Conservation (phyloP, 2,797 vertebrate genomes). For the Catamblyrhynchus diadema region DNA sequence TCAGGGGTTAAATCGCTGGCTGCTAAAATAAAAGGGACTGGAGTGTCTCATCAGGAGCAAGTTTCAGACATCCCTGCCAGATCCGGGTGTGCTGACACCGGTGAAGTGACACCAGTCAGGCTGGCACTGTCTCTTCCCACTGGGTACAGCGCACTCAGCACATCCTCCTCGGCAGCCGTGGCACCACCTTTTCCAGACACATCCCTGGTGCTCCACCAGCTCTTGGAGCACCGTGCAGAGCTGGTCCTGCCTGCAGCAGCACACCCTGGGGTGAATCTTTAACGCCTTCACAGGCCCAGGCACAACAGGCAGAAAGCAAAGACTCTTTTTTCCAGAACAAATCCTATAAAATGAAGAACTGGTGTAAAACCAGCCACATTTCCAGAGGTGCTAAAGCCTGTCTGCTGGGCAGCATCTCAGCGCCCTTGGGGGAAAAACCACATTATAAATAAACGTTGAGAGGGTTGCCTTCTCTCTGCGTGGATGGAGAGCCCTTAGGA, state of each 20-base stretch:
- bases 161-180: fast-evolving
- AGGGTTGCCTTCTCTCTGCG: not conserved
- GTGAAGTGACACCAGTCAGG: not conserved
- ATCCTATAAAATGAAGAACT: not conserved
- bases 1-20: not conserved
- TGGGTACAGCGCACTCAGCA: not conserved
- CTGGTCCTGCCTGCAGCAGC: not conserved
- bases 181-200: not conserved
- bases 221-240: not conserved
- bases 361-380: fast-evolving
- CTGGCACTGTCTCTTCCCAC: fast-evolving
- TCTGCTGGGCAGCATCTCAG: not conserved
- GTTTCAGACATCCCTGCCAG: not conserved
- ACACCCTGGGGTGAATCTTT: fast-evolving
- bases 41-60: fast-evolving
- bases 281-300: not conserved
- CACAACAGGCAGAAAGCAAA: not conserved
- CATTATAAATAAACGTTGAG: not conserved
- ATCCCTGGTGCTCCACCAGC: not conserved
- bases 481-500: not conserved
- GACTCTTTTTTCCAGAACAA: fast-evolving
- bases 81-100: fast-evolving
- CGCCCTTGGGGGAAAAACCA: fast-evolving
- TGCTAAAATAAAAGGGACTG: fast-evolving
- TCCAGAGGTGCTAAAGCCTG: not conserved